These are phyloP conservation scores for Epinephelus lanceolatus DNA, from an alignment of 2,113 vertebrate genomes.

Conservation along the genomic window DNA sequence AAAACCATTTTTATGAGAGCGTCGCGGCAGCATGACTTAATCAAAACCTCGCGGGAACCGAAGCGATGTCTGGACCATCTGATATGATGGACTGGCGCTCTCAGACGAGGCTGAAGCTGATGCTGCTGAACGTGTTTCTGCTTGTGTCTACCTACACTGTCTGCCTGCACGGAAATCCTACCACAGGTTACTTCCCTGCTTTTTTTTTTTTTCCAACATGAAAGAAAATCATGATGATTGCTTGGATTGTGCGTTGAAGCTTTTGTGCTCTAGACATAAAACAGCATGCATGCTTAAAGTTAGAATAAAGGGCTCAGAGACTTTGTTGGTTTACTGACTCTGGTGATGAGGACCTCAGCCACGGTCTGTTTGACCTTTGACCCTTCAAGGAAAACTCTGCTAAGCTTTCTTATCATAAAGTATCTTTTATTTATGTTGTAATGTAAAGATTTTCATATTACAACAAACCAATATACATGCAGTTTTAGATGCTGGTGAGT, in stretches of 20 bases:
- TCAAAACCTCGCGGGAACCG: not conserved
- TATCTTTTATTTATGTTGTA: not conserved
- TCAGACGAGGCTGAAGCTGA: not conserved
- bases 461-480: not conserved
- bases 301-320: not conserved
- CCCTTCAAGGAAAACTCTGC: not conserved
- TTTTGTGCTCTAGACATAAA: not conserved
- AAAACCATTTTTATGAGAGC: not conserved
- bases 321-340: not conserved
- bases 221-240: not conserved
- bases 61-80: not conserved
- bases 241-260: not conserved
- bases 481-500: not conserved
- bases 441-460: not conserved
- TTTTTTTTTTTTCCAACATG: not conserved
- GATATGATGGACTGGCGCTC: conserved; percentile 24
- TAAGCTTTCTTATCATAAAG: not conserved
- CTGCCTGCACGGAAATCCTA: conserved; percentile 15
- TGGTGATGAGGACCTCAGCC: not conserved
- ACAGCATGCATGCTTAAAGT: not conserved
- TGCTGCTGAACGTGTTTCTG: conserved; percentile 28
- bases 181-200: conserved; percentile 57
- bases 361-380: not conserved
- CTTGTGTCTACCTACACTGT: not conserved
- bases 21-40: not conserved